Evolutionary conservation across 2,888 invertebrate genomes (phyloP).

Genomic region (Drosophila picticornis): DNA sequence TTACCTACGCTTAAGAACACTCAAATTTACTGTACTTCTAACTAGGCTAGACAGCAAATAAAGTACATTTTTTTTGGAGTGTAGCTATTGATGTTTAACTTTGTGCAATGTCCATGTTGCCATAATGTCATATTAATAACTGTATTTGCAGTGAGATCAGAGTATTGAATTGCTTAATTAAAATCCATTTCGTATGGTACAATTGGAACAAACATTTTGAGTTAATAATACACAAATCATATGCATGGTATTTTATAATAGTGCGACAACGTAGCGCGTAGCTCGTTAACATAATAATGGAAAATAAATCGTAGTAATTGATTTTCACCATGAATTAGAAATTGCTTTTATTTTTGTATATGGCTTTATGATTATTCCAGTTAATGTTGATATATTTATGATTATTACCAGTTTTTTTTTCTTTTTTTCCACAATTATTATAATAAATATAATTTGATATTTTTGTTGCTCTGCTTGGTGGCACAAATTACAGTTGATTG

Average conservation of each 20-base stretch:
- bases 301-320: conserved; percentile 44
- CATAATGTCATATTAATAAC: conserved; percentile 42
- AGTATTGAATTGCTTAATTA: conserved; percentile 60
- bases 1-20: neutral
- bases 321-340: conserved; percentile 58
- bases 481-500: conserved; percentile 40
- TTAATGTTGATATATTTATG: conserved; percentile 11
- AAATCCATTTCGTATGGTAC: conserved; percentile 49
- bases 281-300: conserved; percentile 34
- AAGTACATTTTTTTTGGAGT: neutral
- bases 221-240: conserved; percentile 18
- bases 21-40: neutral
- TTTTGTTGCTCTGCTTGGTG: conserved; percentile 21
- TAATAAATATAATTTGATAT: conserved; percentile 51
- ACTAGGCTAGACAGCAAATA: neutral
- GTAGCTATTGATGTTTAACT: conserved; percentile 13
- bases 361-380: conserved; percentile 18
- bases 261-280: neutral
- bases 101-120: neutral
- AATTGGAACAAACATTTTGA: conserved; percentile 25
- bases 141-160: conserved; percentile 38
- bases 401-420: conserved; percentile 10
- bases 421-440: conserved; percentile 44
- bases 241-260: conserved; percentile 7
- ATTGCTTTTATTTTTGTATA: conserved; percentile 28